Percentiles rank a stretch among this genome's conserved stretches.
These are phyloP conservation scores for Pandemis heparana DNA, from an alignment of 2,888 invertebrate genomes.

Conservation along the genomic window DNA sequence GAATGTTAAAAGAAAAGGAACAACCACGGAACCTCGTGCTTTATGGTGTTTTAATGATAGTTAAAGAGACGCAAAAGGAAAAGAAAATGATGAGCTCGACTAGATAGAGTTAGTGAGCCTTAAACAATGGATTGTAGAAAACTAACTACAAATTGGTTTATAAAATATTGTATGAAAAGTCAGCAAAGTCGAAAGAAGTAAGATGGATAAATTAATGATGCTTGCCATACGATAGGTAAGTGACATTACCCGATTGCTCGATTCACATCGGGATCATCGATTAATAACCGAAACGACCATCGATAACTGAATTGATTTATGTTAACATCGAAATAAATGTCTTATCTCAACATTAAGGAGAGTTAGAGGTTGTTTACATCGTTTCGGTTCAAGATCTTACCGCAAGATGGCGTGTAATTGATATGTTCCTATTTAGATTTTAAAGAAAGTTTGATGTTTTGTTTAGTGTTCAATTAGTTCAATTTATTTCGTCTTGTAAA, in stretches of 20 bases:
- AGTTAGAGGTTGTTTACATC: conserved; percentile 27
- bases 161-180: neutral
- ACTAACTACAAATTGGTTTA: neutral
- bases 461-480: no score
- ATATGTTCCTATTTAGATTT: neutral
- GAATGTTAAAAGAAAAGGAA: conserved; percentile 57
- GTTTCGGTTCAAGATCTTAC: conserved; percentile 16
- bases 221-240: conserved; percentile 66
- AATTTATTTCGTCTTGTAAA: no score
- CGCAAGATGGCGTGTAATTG: conserved; percentile 3
- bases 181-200: conserved; percentile 11
- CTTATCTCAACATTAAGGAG: conserved; percentile 27
- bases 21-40: conserved; percentile 42
- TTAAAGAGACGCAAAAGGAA: conserved; percentile 20
- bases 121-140: neutral
- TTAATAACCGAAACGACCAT: conserved; percentile 62
- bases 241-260: conserved; percentile 62
- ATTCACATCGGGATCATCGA: conserved; percentile 56
- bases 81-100: neutral
- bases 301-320: conserved; percentile 62
- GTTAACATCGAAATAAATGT: conserved; percentile 45
- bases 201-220: conserved; percentile 61
- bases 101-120: neutral
- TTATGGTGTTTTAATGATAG: conserved; percentile 39
- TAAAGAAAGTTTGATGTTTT: no score